Base-by-base conservation (phyloP, 1,140 invertebrate genomes). In the Bombus confusus region DNA sequence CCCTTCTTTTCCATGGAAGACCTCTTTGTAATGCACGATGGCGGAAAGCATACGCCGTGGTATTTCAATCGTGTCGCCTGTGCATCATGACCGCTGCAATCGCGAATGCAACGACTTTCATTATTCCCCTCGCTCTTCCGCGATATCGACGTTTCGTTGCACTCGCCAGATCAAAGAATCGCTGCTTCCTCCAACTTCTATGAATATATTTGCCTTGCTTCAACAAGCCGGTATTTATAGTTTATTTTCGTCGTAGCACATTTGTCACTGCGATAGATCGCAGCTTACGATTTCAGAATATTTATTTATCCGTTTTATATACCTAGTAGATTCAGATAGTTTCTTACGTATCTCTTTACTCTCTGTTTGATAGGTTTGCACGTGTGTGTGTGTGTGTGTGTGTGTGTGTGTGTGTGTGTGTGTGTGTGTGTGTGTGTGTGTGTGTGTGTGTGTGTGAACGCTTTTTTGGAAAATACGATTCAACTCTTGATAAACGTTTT, bases 1-100 rank as follows among this genome's bases (percentile, higher is more conserved):
- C 59, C 74, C 39, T 82, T 57, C 80, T 90, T 88, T 90, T 90
- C 72, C 87, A 87, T 69, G 69, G 84, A 88, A 88, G 83, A 68
- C 73, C 84, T 91, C 72, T 81, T 90, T 90, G 79, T 90, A 75
- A 88, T 88, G 72, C 87, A 73, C 78, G 78, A 84, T 71, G 84
- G 86, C 72, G 87, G 69, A 82, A 86, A 85, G 77, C 34, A 86
- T 76, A 91, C 85, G 81, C 81, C 59, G 43, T 86, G 81, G 86
- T 83, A 91, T 90, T 90, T 90, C 84, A 90, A 79, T 82, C 80
- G 87, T 68, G 74, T 86, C 64, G 78, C 37, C 77, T 64, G 77
- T 68, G 66, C 72, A 52, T 69, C 73, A 69, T 80, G 72, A 85
- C 43, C 57, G 64, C 41, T 41, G 43, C 79, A 84, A 84, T 84